phyloP scores from a whole-genome alignment of 2,797 vertebrate species.

The Onychomys leucogaster region DNA sequence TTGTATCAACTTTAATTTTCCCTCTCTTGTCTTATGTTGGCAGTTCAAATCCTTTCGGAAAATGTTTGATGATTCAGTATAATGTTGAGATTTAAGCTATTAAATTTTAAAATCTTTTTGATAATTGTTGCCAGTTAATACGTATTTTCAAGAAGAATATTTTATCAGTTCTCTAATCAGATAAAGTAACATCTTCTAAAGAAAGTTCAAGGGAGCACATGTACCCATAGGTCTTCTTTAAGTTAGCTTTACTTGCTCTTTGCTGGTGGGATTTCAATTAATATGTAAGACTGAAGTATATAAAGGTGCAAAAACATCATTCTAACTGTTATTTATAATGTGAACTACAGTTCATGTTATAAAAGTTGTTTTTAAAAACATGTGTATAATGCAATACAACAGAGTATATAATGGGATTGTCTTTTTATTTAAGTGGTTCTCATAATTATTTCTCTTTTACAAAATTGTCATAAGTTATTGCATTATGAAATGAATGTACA shows the following conservation, averaged over 20 bases:
- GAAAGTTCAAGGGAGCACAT: constrained; percentile 50
- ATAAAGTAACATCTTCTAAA: constrained; percentile 59
- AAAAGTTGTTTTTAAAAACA: neutral
- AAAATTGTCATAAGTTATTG: neutral
- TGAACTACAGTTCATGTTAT: neutral
- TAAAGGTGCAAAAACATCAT: constrained; percentile 35
- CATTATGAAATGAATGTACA: neutral
- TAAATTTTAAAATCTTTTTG: constrained; percentile 15
- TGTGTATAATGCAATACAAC: neutral
- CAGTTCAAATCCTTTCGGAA: neutral
- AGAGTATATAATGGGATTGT: constrained; percentile 16
- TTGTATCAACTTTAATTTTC: neutral
- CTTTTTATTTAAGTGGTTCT: neutral
- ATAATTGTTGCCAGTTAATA: constrained; percentile 35
- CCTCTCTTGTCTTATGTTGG: neutral
- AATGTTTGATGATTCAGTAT: neutral
- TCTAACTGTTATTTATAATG: constrained; percentile 47
- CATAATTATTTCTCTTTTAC: neutral
- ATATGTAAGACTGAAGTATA: constrained; percentile 60
- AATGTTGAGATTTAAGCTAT: neutral
- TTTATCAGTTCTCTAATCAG: neutral
- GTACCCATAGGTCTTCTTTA: constrained; percentile 31
- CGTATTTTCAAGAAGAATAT: neutral
- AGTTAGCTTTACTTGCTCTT: constrained; percentile 48
- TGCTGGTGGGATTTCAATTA: constrained; percentile 46